Evolutionary conservation across 2,888 invertebrate genomes (phyloP).

Genomic region (Pristionchus maxplancki): DNA sequence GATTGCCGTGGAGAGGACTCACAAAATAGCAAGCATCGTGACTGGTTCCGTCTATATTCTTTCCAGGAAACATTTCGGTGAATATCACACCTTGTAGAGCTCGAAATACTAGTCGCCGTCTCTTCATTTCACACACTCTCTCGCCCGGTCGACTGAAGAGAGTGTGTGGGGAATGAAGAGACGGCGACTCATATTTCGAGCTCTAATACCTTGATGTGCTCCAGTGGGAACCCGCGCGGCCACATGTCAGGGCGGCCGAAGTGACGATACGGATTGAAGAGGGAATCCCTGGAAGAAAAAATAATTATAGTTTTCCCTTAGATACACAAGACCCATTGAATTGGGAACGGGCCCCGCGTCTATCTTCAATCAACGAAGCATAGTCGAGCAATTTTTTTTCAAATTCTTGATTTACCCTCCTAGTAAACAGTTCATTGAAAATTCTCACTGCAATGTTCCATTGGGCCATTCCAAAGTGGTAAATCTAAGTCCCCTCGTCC

Average conservation of each 20-base stretch:
- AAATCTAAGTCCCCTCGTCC: conserved; percentile 54
- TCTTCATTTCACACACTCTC: too few species aligned
- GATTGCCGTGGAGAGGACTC: too few species aligned
- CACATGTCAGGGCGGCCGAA: conserved; percentile 60
- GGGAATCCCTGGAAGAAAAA: neutral
- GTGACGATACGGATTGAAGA: conserved; percentile 64
- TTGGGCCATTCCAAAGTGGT: neutral
- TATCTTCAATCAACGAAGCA: neutral
- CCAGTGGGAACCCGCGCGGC: conserved; percentile 64
- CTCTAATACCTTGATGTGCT: conserved; percentile 51
- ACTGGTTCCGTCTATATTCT: too few species aligned
- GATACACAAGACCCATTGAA: too few species aligned
- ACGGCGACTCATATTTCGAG: too few species aligned
- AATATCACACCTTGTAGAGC: too few species aligned
- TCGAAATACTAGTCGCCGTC: too few species aligned
- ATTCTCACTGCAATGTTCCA: neutral
- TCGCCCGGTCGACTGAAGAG: too few species aligned
- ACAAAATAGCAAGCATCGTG: too few species aligned
- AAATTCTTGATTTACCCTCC: too few species aligned
- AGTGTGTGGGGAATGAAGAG: neutral
- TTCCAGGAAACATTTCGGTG: too few species aligned
- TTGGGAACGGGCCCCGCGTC: too few species aligned
- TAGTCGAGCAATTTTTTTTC: neutral
- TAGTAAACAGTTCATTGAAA: neutral
- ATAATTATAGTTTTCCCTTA: neutral